Conservation (phyloP, 2,888 invertebrate species). For the Tenthredo mesomela region DNA sequence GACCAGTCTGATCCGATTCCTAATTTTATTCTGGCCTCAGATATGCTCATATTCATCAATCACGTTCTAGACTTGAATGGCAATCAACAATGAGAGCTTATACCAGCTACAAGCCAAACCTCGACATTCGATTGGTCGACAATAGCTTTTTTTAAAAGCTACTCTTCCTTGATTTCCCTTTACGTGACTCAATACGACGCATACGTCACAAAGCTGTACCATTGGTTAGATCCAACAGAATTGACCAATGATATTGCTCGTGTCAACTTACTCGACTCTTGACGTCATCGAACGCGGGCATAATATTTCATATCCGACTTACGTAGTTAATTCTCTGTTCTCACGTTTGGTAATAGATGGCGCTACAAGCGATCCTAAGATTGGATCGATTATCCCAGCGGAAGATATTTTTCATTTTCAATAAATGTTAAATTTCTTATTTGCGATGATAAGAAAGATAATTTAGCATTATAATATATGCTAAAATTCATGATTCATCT, state of each 20-base stretch:
- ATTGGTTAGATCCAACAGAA: slow-evolving; percentile 6
- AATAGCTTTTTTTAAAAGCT: no score
- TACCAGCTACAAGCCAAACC: slow-evolving; percentile 26
- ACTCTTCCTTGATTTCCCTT: no score
- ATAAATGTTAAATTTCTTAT: slow-evolving; percentile 59
- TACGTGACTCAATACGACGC: not conserved
- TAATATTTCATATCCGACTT: slow-evolving; percentile 21
- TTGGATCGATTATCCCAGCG: slow-evolving; percentile 70
- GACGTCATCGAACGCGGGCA: no score
- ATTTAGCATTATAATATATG: not conserved
- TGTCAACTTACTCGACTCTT: not conserved
- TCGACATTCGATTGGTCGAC: slow-evolving; percentile 20
- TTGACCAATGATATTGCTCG: not conserved
- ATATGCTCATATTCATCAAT: no score
- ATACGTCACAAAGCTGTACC: not conserved
- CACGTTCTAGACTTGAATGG: no score
- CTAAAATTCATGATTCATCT: slow-evolving; percentile 18
- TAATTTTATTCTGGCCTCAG: no score
- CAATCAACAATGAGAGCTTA: no score
- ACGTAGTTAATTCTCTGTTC: not conserved
- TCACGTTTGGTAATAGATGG: slow-evolving; percentile 52
- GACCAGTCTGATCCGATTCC: no score
- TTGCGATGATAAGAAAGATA: not conserved
- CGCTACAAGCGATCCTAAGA: slow-evolving; percentile 65
- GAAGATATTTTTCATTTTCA: slow-evolving; percentile 69